Evolutionary conservation across 2,797 vertebrate species (phyloP).

Genomic region (Fundulus diaphanus): DNA sequence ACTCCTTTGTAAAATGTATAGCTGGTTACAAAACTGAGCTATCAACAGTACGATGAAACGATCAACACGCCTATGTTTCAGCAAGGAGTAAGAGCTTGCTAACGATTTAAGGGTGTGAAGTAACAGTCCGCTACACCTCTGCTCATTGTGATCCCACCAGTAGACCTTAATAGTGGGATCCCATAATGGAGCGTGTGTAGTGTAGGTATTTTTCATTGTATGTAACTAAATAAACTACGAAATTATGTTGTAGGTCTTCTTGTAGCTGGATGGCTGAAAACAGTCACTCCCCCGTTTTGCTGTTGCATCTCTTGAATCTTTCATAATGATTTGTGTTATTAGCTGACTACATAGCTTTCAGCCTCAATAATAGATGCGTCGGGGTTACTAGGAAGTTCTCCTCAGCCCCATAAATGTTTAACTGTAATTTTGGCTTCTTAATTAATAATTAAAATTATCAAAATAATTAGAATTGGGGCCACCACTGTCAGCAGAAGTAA

Average conservation of each 20-base stretch:
- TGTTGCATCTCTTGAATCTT: background rate
- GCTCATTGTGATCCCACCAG: background rate
- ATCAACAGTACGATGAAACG: background rate
- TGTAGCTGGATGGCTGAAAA: background rate
- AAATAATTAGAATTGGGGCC: background rate
- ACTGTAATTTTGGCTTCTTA: background rate
- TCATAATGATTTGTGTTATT: background rate
- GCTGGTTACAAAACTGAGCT: background rate
- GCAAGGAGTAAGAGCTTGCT: background rate
- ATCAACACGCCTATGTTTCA: background rate
- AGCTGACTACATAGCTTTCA: background rate
- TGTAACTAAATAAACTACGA: background rate
- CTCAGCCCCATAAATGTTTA: background rate
- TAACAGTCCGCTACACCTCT: background rate
- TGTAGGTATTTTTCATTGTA: background rate
- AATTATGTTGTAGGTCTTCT: background rate
- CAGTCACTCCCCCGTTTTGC: background rate
- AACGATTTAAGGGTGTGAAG: background rate
- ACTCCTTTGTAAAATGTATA: background rate
- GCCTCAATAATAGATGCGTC: background rate
- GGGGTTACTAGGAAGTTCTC: background rate
- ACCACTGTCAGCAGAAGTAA: background rate
- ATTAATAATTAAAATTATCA: background rate
- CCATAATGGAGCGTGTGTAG: background rate
- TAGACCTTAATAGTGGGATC: background rate